Conservation (phyloP, 1,140 invertebrate genomes). For the Arctopsyche grandis region DNA sequence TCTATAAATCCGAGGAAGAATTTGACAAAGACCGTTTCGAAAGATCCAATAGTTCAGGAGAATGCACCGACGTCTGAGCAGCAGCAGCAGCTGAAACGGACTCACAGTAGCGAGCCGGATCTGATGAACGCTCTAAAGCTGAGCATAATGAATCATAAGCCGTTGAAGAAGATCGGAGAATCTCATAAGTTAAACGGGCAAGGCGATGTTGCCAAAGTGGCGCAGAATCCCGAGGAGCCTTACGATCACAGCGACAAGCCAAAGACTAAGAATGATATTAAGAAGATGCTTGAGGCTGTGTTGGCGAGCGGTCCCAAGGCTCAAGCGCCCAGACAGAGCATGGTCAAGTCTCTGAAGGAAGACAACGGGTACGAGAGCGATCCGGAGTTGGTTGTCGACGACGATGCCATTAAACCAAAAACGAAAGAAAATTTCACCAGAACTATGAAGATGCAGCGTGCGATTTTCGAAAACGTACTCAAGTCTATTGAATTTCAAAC, state of each 20-base stretch:
- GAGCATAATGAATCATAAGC: neutral
- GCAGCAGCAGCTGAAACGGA: neutral
- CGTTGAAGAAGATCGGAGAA: neutral
- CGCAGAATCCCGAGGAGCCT: neutral
- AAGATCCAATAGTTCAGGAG: neutral
- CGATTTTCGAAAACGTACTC: slow-evolving; percentile 48
- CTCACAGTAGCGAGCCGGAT: neutral
- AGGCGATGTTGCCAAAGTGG: neutral
- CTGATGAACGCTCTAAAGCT: neutral
- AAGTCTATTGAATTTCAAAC: slow-evolving; percentile 40
- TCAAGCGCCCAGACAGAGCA: neutral
- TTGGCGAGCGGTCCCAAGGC: neutral
- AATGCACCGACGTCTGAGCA: neutral
- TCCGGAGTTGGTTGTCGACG: neutral
- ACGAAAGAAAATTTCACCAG: slow-evolving; percentile 43
- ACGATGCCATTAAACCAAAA: slow-evolving; percentile 6
- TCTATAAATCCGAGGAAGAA: neutral
- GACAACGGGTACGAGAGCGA: neutral
- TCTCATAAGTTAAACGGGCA: neutral
- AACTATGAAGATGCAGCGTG: slow-evolving; percentile 50
- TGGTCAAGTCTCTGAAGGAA: neutral
- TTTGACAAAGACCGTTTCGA: neutral
- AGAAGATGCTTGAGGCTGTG: neutral
- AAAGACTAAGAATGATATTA: slow-evolving; percentile 1
- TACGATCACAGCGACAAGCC: slow-evolving; percentile 9